Percentiles rank a stretch among this genome's conserved stretches.
These are phyloP conservation scores for Holcopasites calliopsidis DNA, from an alignment of 1,140 invertebrate genomes.

Conservation along the genomic window DNA sequence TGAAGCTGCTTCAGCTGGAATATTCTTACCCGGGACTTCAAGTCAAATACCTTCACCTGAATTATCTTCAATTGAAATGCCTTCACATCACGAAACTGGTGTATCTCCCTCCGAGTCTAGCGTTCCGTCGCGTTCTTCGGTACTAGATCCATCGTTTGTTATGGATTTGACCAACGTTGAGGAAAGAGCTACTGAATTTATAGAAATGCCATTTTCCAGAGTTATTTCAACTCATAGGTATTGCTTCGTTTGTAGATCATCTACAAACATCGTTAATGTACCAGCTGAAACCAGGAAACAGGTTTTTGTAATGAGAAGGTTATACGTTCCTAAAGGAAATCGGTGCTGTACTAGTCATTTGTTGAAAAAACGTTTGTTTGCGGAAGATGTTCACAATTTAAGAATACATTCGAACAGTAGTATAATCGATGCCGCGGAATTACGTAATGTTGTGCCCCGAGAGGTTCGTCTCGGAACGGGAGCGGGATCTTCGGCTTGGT, in stretches of 20 bases:
- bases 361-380: constrained; percentile 35
- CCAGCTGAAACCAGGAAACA: constrained; percentile 49
- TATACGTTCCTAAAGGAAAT: constrained; percentile 55
- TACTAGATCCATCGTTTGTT: too few species aligned
- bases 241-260: constrained; percentile 34
- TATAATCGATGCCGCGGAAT: background rate
- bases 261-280: background rate
- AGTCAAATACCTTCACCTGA: too few species aligned
- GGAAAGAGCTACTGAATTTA: background rate
- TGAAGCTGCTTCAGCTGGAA: too few species aligned
- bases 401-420: constrained; percentile 9
- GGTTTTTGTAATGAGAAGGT: constrained; percentile 28
- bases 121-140: too few species aligned
- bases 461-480: too few species aligned
- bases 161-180: too few species aligned
- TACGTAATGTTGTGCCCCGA: too few species aligned
- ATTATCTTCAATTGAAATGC: too few species aligned
- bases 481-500: too few species aligned
- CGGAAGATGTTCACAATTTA: background rate
- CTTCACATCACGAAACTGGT: too few species aligned
- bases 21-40: too few species aligned
- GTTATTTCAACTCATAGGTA: constrained; percentile 19
- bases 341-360: constrained; percentile 40
- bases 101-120: too few species aligned
- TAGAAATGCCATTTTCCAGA: background rate